Base-by-base conservation (phyloP, 2,797 vertebrate species). In the Amblyraja radiata region DNA sequence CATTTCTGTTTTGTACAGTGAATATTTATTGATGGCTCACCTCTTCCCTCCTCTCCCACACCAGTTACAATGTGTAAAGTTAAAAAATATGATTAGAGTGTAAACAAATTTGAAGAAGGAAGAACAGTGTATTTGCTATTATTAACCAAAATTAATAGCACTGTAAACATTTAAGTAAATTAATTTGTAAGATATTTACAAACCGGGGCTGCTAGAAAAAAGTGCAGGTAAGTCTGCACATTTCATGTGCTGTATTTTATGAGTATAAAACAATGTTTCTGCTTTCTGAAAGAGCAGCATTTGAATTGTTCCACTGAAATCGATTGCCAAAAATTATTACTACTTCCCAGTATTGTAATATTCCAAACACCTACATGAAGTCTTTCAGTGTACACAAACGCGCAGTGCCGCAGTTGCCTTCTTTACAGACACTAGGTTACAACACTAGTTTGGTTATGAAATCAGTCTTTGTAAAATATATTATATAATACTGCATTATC, bases 391-490 rank as follows among this genome's bases (percentile, higher is more conserved):
- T 76, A 92, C 73, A 58, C 71, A 74, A 92, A 76, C 21, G 65
- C 4, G 11, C 68, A n/a, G 32, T 92, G 90, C 90, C 90, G 54
- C 71, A 73, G 90, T 92, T 92, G 90, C 90, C 90, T 92, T 92
- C 90, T 11, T 9, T 74, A 74, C 54, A 74, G 23, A 92, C 90
- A 92, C 65, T 74, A 92, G 90, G 54, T 92, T 76, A 92, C 68
- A 39, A 92, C 25, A 76, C 71, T 92, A 73, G 65, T 76, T 74
- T 92, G 90, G 54, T 92, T 92, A 25, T 92, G 90, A 92, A 91
- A 92, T 92, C 71, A 28, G 58, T 92, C 90, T 91, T 73, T 91
- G 68, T 74, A 74, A 91, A 74, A 91, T 91, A 91, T 91, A 91
- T 91, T 71, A 91, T 88, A 88, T 63, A 88, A 65, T 88, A 88